Conservation (phyloP, 2,113 vertebrate genomes). For the Toxotes chatareus region DNA sequence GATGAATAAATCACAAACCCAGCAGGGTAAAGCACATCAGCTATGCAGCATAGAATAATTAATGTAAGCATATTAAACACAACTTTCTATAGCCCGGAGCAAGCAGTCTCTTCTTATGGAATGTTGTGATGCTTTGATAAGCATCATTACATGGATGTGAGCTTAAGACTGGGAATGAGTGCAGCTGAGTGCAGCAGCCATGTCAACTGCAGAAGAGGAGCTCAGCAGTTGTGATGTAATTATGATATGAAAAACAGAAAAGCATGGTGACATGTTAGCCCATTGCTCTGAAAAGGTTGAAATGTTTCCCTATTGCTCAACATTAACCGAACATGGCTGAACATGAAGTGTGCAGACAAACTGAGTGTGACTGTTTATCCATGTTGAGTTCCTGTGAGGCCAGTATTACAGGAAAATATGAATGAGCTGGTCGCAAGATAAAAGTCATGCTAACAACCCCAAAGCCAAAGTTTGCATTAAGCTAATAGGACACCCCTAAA, state of each 20-base stretch:
- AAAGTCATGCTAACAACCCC: conserved; percentile 10
- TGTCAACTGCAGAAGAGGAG: conserved; percentile 4
- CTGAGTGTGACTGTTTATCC: background rate
- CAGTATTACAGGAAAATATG: background rate
- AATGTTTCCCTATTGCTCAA: conserved; percentile 9
- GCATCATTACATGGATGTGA: conserved; percentile 33
- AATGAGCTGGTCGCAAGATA: background rate
- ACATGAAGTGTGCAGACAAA: background rate
- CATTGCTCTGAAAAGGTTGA: conserved; percentile 8
- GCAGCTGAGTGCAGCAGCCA: conserved; percentile 4
- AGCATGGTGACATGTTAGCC: background rate
- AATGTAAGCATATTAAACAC: conserved; percentile 22
- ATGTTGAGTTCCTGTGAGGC: conserved; percentile 4
- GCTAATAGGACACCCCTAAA: conserved; percentile 11
- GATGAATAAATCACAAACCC: conserved; percentile 9
- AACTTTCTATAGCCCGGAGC: conserved; percentile 13
- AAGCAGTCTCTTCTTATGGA: background rate
- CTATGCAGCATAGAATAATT: conserved; percentile 28
- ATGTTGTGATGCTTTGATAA: conserved; percentile 34
- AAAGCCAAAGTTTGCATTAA: conserved; percentile 22
- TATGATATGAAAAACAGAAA: conserved; percentile 45
- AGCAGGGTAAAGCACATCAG: conserved; percentile 1
- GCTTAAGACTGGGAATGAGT: conserved; percentile 14
- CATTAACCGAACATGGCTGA: background rate
- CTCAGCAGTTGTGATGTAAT: conserved; percentile 45